Conservation (phyloP, 1,140 invertebrate species). For the Drosophila repleta region DNA sequence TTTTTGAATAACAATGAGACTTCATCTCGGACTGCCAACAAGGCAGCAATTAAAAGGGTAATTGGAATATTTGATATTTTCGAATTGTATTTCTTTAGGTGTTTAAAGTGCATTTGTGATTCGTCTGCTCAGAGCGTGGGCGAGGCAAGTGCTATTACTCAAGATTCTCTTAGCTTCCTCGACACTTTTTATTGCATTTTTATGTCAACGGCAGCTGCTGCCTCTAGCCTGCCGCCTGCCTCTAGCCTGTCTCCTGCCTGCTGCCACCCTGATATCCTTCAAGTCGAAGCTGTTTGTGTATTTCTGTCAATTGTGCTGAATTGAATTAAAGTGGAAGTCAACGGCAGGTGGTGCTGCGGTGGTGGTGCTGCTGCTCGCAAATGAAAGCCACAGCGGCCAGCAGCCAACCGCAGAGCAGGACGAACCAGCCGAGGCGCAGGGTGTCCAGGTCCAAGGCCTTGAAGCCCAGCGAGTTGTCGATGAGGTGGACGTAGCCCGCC, state of each 20-base stretch:
- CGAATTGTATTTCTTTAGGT: neutral
- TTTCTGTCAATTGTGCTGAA: constrained; percentile 76
- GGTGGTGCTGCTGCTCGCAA: constrained; percentile 12
- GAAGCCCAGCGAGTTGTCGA: constrained; percentile 58
- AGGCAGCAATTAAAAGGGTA: neutral
- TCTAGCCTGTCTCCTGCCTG: neutral
- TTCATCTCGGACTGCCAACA: neutral
- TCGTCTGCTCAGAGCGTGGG: constrained; percentile 5
- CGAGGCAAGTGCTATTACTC: constrained; percentile 9
- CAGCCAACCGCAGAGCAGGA: constrained; percentile 43
- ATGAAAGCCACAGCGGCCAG: constrained; percentile 33
- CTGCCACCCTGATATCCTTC: constrained; percentile 51
- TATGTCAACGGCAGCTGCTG: constrained; percentile 75
- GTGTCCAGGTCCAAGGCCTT: constrained; percentile 63
- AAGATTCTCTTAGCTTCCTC: constrained; percentile 43
- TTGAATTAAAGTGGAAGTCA: constrained; percentile 77
- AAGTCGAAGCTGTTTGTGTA: constrained; percentile 53
- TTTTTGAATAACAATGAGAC: too few species aligned
- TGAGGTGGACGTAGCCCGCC: constrained; percentile 62
- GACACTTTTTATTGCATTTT: constrained; percentile 77
- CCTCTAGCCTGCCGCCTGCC: neutral
- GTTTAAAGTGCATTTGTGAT: constrained; percentile 28
- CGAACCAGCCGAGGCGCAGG: constrained; percentile 55
- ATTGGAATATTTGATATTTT: neutral
- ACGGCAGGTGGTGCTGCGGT: constrained; percentile 35